These are phyloP conservation scores for Temnopleurus reevesii DNA, from an alignment of 53 echinoderm and acorn worm species.

Conservation along the genomic window DNA sequence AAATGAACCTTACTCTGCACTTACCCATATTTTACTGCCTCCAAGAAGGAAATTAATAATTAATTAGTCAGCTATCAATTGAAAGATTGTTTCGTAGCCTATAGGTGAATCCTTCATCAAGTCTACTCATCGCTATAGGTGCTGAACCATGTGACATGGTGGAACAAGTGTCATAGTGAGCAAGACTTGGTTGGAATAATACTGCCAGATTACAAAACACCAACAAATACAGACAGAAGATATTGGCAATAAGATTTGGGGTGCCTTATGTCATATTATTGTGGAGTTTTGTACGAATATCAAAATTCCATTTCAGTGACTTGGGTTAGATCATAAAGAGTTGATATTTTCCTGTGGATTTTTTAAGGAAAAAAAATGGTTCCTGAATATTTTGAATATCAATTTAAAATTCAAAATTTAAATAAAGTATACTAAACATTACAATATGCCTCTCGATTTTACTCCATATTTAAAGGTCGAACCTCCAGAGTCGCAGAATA, in stretches of 20 bases:
- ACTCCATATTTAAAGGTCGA: no score
- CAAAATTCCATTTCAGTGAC: no score
- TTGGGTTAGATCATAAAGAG: no score
- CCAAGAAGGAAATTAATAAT: constrained; percentile 48
- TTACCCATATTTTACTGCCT: neutral
- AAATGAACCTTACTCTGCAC: neutral
- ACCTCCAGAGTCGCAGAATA: no score
- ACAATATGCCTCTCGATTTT: no score
- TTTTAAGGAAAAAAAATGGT: neutral
- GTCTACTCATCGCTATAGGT: neutral
- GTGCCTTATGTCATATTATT: no score
- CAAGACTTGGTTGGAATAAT: constrained; percentile 3
- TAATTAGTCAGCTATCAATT: constrained; percentile 36
- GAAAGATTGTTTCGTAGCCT: constrained; percentile 4
- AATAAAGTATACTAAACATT: no score
- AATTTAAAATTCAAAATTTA: neutral
- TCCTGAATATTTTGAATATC: neutral
- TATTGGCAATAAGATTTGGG: neutral
- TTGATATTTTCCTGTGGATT: no score
- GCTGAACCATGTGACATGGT: neutral
- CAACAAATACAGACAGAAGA: neutral
- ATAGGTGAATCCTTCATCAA: neutral
- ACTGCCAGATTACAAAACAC: neutral
- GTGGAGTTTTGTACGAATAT: no score
- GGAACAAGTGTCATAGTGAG: constrained; percentile 14